Percentiles rank a stretch among this genome's conserved stretches.
Evolutionary conservation across 2,113 vertebrate species (phyloP).

Genomic region (Oxygymnocypris stewartii): DNA sequence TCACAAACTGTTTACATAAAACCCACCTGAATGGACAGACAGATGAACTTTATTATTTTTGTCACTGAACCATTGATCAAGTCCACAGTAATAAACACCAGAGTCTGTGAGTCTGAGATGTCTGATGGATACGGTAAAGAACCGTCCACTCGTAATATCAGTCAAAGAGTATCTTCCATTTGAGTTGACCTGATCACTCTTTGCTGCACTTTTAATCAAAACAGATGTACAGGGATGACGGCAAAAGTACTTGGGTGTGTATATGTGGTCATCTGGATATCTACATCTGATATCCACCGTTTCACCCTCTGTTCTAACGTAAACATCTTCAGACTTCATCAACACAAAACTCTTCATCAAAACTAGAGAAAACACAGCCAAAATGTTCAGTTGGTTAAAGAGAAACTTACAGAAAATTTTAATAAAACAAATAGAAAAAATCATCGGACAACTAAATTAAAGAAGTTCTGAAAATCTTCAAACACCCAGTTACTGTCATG

Average conservation of each 20-base stretch:
- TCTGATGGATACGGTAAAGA: constrained; percentile 47
- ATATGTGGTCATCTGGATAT: constrained; percentile 21
- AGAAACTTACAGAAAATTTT: not conserved
- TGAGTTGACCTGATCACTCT: not conserved
- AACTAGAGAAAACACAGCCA: constrained; percentile 23
- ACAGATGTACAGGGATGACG: constrained; percentile 37
- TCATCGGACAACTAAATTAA: not conserved
- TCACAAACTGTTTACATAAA: not conserved
- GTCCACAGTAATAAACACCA: constrained; percentile 58
- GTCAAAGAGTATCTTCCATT: constrained; percentile 45
- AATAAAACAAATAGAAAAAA: too few species aligned
- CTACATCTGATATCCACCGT: constrained; percentile 44
- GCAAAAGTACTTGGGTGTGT: constrained; percentile 53
- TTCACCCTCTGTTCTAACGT: constrained; percentile 38
- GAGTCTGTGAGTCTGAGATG: constrained; percentile 44
- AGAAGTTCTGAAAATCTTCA: not conserved
- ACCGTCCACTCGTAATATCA: not conserved
- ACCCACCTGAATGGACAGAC: constrained; percentile 45
- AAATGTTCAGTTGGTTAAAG: not conserved
- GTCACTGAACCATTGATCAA: constrained; percentile 22
- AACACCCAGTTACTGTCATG: not conserved
- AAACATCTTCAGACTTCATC: constrained; percentile 27
- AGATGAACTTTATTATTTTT: constrained; percentile 1
- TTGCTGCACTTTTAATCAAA: constrained; percentile 43
- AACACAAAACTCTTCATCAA: not conserved